phyloP scores from a whole-genome alignment of 1,140 invertebrate genomes.

The Pollicipes pollicipes region DNA sequence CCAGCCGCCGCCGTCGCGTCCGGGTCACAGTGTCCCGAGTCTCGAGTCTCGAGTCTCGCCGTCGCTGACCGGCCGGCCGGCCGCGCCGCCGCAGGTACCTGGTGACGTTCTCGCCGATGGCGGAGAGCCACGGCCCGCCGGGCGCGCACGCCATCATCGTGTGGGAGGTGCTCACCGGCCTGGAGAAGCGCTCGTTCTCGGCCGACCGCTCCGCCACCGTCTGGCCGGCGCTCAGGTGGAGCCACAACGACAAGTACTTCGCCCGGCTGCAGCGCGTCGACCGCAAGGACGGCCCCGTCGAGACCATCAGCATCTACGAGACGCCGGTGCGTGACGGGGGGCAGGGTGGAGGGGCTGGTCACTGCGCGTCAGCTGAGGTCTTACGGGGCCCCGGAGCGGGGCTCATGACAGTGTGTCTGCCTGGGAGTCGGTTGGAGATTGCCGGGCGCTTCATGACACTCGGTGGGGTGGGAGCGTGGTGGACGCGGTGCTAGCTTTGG shows the following conservation, averaged over 20 bases:
- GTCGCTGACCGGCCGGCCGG: too few species aligned
- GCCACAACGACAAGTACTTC: constrained; percentile 90
- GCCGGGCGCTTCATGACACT: too few species aligned
- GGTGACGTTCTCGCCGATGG: constrained; percentile 69
- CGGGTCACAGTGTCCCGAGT: too few species aligned
- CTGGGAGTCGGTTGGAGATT: neutral
- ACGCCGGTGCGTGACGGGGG: constrained; percentile 48
- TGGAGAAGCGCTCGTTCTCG: constrained; percentile 76
- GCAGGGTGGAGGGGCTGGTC: constrained; percentile 1
- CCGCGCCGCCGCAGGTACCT: constrained; percentile 65
- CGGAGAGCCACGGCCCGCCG: constrained; percentile 37
- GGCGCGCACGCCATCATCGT: constrained; percentile 48
- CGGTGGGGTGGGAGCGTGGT: too few species aligned
- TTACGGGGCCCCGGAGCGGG: constrained; percentile 4
- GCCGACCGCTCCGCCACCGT: constrained; percentile 48
- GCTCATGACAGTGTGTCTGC: neutral
- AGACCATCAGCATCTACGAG: constrained; percentile 83
- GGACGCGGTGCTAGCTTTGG: too few species aligned
- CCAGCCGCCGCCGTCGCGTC: too few species aligned
- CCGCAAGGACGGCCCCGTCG: constrained; percentile 32
- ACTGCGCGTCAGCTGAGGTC: constrained; percentile 3
- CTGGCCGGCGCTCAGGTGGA: constrained; percentile 95
- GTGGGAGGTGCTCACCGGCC: constrained; percentile 84
- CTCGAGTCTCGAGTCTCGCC: too few species aligned
- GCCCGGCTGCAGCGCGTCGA: constrained; percentile 44